Base-by-base conservation (phyloP, 2,888 invertebrate species). In the Druceiella hillmani region DNA sequence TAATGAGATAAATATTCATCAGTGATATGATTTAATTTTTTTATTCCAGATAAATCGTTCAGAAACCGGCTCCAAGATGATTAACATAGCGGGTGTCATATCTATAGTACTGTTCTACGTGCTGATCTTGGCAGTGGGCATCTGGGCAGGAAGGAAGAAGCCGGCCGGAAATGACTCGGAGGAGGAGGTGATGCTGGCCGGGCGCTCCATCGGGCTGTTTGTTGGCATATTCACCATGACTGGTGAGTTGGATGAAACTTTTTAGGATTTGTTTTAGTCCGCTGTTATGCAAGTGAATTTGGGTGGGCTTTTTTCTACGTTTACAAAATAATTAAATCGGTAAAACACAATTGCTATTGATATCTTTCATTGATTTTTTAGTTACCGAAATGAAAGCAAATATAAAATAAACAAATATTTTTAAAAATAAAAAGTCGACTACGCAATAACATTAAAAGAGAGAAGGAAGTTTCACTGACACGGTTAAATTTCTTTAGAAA, bases 141-240 rank as follows among this genome's bases (percentile, higher is more conserved):
- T 99, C 60, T 97, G 95, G 94, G 98, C 97, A 6, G 97, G 83
- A 16, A 78, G 93, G 54, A 98, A 97, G 72, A 94, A 94, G 60
- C 84, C 85, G 47, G 66, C 79, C 4, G 87, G 88, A 50, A 85
- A 90, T 70, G 86, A 88, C 66, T 89, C 89, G 35, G 91, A 91
- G 61, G 98, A 97, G 67, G 97, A 98, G 67, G 94, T 98, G 40
- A 98, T 99, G 97, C 69, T 99, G 59, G 99, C 98, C 0, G 98
- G 98, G 5, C 76, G 98, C 43, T 97, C 95, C 59, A 97, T 99
- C 56, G 92, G 98, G 4, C 75, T 97, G 34, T 87, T 98, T 59
- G 97, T 99, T 40, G 98, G 98, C 31, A 92, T 97, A 54, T 98
- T 99, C 59, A 99, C 98, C 17, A 99, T 99, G 98, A 99, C 98